Evolutionary conservation across 2,113 vertebrate species (phyloP), one percentile per base, ranked within the genome.

Genomic region (Hymenochirus boettgeri): DNA sequence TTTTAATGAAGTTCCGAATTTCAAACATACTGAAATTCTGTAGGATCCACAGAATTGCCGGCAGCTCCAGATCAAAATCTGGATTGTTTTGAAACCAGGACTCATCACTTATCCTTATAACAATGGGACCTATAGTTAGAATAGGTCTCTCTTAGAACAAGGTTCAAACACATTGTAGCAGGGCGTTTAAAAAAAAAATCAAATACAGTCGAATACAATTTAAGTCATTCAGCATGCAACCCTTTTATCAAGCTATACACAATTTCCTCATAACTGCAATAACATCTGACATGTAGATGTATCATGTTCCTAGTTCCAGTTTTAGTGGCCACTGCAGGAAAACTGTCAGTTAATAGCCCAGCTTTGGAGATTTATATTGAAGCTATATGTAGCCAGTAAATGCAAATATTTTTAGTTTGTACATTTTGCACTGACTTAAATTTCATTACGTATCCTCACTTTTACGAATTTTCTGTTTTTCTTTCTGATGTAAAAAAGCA

Each of bases 211-310:
- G n/a, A n/a, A n/a, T n/a, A n/a, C n/a, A n/a, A n/a, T n/a, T n/a
- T n/a, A 48, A 65, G 42, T 65, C 39, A 57, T 65, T 65, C 39
- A 57, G 17, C 17, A 37, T 19, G 26, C 27, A 48, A 56, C 15
- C n/a, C 5, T 46, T 65, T 65, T 66, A 58, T 66, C 55, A 58
- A 29, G 48, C 45, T 37, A 35, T 27, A 58, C 42, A 21, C 55
- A 27, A 51, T 50, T 66, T 66, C 42, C 55, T 22, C 55, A 59
- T 58, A 39, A 37, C 45, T 18, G 47, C 50, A 66, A 58, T 52
- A 51, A 58, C 64, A 66, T 66, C 54, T 66, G 64, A 66, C 54
- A 51, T 66, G 42, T 66, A 57, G 55, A 66, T 37, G 21, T 59
- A 66, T 58, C 64, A 66, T 55, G 27, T 66, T 66, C 45, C 64